Percentiles rank a stretch among this genome's conserved stretches.
Evolutionary conservation across 2,113 vertebrate species (phyloP).

Genomic region (Natator depressus): DNA sequence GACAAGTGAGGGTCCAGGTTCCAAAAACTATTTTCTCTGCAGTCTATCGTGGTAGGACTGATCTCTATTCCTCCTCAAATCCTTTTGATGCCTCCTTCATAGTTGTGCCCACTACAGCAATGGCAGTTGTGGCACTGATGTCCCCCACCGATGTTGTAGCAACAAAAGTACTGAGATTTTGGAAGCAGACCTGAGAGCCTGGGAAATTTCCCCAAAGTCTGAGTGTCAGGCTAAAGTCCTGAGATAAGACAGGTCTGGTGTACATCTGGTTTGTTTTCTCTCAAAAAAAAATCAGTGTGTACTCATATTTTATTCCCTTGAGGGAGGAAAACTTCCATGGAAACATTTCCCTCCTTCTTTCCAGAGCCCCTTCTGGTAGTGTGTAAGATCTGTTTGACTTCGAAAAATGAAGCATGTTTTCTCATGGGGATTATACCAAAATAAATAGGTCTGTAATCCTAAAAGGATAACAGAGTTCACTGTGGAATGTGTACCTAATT

Average conservation of each 20-base stretch:
- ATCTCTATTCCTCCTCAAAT: neutral
- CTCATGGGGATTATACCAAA: slow-evolving; percentile 19
- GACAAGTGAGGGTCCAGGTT: neutral
- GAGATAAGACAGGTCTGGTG: neutral
- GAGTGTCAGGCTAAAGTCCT: neutral
- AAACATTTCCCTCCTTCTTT: neutral
- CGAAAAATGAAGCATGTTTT: slow-evolving; percentile 6
- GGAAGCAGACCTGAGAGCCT: neutral
- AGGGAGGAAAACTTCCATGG: neutral
- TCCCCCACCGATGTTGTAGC: neutral
- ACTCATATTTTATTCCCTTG: neutral
- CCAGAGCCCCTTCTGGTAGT: neutral
- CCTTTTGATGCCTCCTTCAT: neutral
- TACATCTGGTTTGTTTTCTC: neutral
- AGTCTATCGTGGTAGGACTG: neutral
- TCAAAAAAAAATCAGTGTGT: neutral
- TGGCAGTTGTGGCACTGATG: neutral
- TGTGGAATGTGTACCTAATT: slow-evolving; percentile 47
- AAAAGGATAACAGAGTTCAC: slow-evolving; percentile 1
- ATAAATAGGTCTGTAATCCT: slow-evolving; percentile 4
- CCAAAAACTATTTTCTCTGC: neutral
- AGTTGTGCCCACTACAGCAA: neutral
- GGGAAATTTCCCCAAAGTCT: neutral
- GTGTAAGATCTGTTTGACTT: slow-evolving; percentile 10
- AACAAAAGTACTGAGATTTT: neutral